A percentile compares a stretch with the other conserved stretches of the same genome.
phyloP scores from a whole-genome alignment of 2,113 vertebrate genomes.

The Globicephala melas region DNA sequence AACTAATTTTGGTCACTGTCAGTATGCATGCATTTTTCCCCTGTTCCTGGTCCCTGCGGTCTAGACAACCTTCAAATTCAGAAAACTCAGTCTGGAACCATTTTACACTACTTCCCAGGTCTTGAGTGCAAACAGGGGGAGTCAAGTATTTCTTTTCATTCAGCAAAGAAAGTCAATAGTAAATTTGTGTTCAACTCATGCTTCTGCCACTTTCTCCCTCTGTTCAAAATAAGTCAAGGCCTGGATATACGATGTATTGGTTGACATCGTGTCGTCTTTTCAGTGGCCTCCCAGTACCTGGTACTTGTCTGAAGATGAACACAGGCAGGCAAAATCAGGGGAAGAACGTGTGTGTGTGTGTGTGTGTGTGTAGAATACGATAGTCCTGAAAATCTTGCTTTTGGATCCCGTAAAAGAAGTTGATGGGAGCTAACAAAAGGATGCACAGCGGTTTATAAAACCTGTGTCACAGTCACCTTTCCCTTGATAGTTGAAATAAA shows the following conservation, averaged over 20 bases:
- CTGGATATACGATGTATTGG: background rate
- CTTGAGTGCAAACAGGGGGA: background rate
- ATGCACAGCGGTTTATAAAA: constrained; percentile 15
- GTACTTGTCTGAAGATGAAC: background rate
- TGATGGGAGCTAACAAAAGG: background rate
- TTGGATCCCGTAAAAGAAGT: background rate
- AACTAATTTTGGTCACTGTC: background rate
- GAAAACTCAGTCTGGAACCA: background rate
- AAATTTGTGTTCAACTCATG: background rate
- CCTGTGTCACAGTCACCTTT: background rate
- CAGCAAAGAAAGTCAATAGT: background rate
- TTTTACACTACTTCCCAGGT: background rate
- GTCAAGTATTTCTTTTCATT: background rate
- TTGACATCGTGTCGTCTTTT: background rate
- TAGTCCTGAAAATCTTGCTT: background rate
- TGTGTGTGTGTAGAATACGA: background rate
- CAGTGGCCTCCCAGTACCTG: background rate
- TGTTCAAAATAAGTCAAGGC: background rate
- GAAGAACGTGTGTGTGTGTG: background rate
- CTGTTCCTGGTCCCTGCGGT: background rate
- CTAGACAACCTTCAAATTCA: background rate
- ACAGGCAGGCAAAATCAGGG: background rate
- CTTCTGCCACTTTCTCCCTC: background rate
- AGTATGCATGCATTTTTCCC: background rate
- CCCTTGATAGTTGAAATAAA: constrained; percentile 39